Conservation (phyloP, 2,113 vertebrate genomes). For the Sphyrna mokarran region DNA sequence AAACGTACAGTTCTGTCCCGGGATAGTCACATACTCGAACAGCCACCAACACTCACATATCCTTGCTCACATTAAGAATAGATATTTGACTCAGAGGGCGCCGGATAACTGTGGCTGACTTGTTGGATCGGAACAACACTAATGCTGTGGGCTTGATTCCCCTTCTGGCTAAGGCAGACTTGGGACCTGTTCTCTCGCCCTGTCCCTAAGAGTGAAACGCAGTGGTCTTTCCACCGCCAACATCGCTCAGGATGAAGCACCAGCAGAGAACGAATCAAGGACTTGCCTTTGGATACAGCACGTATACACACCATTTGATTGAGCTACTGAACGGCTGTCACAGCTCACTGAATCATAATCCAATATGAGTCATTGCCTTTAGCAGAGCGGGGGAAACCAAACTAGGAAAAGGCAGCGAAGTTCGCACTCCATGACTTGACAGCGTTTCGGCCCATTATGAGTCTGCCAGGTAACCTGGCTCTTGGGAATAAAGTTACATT, state of each 20-base stretch:
- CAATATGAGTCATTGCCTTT: not conserved
- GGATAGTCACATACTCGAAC: not conserved
- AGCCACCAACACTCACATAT: not conserved
- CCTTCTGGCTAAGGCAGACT: too few relatives aligned
- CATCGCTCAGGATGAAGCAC: not conserved
- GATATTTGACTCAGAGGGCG: not conserved
- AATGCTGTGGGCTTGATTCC: not conserved
- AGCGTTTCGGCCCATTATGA: not conserved
- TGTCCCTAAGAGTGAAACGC: not conserved
- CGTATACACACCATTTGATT: not conserved
- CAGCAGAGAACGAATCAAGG: too few relatives aligned
- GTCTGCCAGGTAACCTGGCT: not conserved
- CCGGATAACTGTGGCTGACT: not conserved
- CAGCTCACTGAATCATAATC: not conserved
- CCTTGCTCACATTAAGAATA: too few relatives aligned
- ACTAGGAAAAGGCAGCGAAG: not conserved
- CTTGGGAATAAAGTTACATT: not conserved
- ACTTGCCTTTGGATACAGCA: too few relatives aligned
- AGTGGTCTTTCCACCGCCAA: not conserved
- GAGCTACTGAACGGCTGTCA: not conserved
- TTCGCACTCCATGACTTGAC: not conserved
- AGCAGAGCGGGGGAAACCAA: not conserved
- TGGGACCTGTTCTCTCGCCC: not conserved
- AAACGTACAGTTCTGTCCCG: not conserved
- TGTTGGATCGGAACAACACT: not conserved